These are phyloP conservation scores for Meandrusa payeni DNA, from an alignment of 2,888 invertebrate genomes.

Conservation along the genomic window DNA sequence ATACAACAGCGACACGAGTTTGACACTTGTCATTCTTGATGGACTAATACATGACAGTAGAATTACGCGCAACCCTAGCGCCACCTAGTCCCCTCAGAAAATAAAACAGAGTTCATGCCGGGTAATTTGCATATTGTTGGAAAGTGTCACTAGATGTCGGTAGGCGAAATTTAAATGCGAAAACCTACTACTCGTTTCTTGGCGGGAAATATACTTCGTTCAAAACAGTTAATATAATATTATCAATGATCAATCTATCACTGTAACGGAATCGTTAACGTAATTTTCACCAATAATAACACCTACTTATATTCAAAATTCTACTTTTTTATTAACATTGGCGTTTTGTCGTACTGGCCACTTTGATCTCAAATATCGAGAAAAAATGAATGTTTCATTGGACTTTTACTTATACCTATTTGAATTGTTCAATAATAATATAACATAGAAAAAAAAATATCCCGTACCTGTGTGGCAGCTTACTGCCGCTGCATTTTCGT, in stretches of 20 bases:
- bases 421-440: too few relatives aligned
- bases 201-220: conserved; percentile 23
- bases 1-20: conserved; percentile 55
- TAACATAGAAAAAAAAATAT: not conserved
- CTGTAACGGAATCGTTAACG: too few relatives aligned
- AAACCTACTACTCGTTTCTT: conserved; percentile 6
- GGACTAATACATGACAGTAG: conserved; percentile 34
- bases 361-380: too few relatives aligned
- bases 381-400: too few relatives aligned
- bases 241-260: too few relatives aligned
- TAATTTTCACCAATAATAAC: too few relatives aligned
- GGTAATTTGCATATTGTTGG: conserved; percentile 51
- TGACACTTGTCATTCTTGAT: conserved; percentile 38
- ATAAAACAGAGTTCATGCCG: conserved; percentile 25
- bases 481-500: conserved; percentile 71
- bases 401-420: too few relatives aligned
- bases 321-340: too few relatives aligned
- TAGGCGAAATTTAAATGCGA: conserved; percentile 24
- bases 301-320: too few relatives aligned
- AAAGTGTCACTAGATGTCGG: conserved; percentile 51
- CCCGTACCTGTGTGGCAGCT: conserved; percentile 67
- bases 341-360: too few relatives aligned
- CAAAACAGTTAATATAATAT: too few relatives aligned
- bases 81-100: conserved; percentile 51
- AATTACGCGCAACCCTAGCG: conserved; percentile 41